Evolutionary conservation across 2,888 invertebrate species (phyloP).

Genomic region (Mycogona germanica): DNA sequence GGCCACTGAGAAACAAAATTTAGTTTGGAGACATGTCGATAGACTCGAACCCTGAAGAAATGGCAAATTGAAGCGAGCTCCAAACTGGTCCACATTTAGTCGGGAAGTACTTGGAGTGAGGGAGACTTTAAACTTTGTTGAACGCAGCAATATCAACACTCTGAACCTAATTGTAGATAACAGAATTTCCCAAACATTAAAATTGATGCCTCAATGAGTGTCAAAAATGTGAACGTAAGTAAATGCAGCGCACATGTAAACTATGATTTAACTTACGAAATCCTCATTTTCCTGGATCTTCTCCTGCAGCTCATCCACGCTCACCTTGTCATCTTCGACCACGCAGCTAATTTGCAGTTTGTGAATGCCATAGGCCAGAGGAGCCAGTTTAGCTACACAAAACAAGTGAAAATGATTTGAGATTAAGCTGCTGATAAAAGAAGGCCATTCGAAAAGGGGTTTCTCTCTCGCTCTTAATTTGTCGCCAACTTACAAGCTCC

Average conservation of each 20-base stretch:
- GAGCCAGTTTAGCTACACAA: conserved; percentile 33
- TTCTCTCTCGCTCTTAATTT: no score
- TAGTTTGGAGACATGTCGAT: no score
- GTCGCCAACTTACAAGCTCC: conserved; percentile 33
- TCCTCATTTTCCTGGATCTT: conserved; percentile 27
- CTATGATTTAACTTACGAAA: conserved; percentile 16
- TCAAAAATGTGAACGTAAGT: not conserved
- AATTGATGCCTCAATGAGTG: no score
- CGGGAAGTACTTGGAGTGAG: no score
- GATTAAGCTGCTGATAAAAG: conserved; percentile 21
- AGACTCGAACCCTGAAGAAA: no score
- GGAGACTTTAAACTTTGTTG: conserved; percentile 27
- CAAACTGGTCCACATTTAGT: no score
- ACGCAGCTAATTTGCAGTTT: conserved; percentile 37
- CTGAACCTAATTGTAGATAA: conserved; percentile 24
- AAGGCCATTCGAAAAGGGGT: conserved; percentile 1
- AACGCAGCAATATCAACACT: conserved; percentile 28
- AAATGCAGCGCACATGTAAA: not conserved
- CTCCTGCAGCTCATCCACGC: conserved; percentile 27
- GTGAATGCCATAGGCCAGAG: conserved; percentile 38
- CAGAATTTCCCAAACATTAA: no score
- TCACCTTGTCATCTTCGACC: conserved; percentile 37
- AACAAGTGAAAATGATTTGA: not conserved
- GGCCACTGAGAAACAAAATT: no score
- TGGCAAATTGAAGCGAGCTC: no score